Conservation (phyloP, 2,113 vertebrate genomes). For the Hirundichthys speculiger region DNA sequence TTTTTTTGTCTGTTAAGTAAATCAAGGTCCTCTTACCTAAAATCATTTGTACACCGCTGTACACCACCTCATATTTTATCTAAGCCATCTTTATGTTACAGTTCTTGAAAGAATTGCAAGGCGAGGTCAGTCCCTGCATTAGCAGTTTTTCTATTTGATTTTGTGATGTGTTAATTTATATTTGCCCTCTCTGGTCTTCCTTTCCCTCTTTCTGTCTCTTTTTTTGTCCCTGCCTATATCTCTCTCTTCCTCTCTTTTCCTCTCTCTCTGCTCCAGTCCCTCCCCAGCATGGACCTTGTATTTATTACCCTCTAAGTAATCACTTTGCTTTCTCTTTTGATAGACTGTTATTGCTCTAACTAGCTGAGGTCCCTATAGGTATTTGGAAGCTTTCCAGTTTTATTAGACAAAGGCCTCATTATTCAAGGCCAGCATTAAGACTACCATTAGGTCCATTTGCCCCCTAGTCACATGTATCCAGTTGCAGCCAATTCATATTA, state of each 20-base stretch:
- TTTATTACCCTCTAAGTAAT: constrained; percentile 83
- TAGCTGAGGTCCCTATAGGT: constrained; percentile 79
- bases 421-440: constrained; percentile 75
- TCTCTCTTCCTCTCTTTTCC: constrained; percentile 32
- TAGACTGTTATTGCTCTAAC: constrained; percentile 80
- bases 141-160: constrained; percentile 6
- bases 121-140: constrained; percentile 24
- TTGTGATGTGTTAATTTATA: constrained; percentile 17
- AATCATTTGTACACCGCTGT: neutral
- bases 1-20: constrained; percentile 38
- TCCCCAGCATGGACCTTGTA: constrained; percentile 76
- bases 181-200: constrained; percentile 23
- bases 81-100: constrained; percentile 19
- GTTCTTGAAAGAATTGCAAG: constrained; percentile 33
- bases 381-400: constrained; percentile 82
- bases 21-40: constrained; percentile 40
- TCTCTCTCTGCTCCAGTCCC: constrained; percentile 57
- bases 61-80: constrained; percentile 1
- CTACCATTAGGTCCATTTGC: constrained; percentile 77
- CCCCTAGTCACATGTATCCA: constrained; percentile 78
- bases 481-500: constrained; percentile 80
- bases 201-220: constrained; percentile 40
- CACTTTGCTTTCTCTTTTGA: constrained; percentile 82
- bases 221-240: constrained; percentile 51
- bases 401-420: constrained; percentile 83